A percentile compares a stretch with the other conserved stretches of the same genome.
These are phyloP conservation scores for Ptilorrhoa leucosticta DNA, from an alignment of 2,113 vertebrate species.

Conservation along the genomic window DNA sequence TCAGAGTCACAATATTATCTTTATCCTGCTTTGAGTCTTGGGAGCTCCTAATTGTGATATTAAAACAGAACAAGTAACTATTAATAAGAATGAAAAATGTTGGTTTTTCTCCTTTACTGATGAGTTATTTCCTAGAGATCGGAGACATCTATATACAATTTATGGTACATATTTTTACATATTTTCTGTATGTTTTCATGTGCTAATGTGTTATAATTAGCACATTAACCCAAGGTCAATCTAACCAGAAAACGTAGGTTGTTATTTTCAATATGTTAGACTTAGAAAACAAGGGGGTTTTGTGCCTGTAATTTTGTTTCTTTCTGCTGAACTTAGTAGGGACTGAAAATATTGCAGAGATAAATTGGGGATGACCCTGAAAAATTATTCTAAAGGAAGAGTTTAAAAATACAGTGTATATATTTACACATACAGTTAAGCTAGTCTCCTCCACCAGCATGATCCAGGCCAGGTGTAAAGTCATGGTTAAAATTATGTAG, in stretches of 20 bases:
- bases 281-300: neutral
- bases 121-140: neutral
- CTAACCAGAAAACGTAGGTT: neutral
- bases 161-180: neutral
- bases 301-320: neutral
- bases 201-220: neutral
- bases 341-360: neutral
- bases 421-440: neutral
- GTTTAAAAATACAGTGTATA: neutral
- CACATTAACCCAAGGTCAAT: neutral
- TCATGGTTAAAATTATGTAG: neutral
- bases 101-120: neutral
- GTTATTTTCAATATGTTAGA: neutral
- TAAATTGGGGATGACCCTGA: neutral
- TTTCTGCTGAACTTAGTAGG: neutral
- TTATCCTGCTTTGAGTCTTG: neutral
- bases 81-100: neutral
- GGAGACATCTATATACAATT: neutral
- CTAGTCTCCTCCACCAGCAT: neutral
- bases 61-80: neutral
- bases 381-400: slow-evolving; percentile 17
- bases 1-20: neutral
- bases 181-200: neutral
- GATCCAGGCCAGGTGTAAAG: neutral
- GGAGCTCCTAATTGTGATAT: neutral